phyloP scores from a whole-genome alignment of 1,140 invertebrate species.

The Choristoneura fumiferana region DNA sequence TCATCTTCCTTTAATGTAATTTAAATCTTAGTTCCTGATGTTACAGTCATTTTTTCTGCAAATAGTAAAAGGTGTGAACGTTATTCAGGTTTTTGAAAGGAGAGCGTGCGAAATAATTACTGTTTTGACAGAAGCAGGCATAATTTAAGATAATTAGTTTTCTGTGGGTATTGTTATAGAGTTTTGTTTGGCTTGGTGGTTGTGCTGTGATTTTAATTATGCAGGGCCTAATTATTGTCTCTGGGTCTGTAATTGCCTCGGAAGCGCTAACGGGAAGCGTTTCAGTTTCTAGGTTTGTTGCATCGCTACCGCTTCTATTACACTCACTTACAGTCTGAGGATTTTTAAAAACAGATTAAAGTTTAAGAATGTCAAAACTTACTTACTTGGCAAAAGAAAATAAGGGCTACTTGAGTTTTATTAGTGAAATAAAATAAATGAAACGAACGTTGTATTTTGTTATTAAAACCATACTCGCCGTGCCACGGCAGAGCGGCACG shows the following conservation, averaged over 20 bases:
- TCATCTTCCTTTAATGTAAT: not conserved
- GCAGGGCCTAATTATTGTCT: slow-evolving; percentile 17
- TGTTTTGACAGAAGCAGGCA: slow-evolving; percentile 41
- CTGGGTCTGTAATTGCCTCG: slow-evolving; percentile 4
- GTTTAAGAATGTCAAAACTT: no score
- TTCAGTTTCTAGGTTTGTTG: slow-evolving; percentile 13
- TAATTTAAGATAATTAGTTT: not conserved
- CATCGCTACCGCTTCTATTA: not conserved
- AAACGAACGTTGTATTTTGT: no score
- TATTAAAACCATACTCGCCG: no score
- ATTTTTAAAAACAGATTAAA: no score
- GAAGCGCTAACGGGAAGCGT: slow-evolving; percentile 3
- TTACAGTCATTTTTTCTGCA: slow-evolving; percentile 1
- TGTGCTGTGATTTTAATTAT: slow-evolving; percentile 4
- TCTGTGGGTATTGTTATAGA: not conserved
- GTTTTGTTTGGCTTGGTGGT: not conserved
- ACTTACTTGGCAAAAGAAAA: no score
- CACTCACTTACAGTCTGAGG: not conserved
- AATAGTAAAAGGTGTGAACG: slow-evolving; percentile 10
- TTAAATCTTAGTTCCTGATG: not conserved
- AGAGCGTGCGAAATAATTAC: slow-evolving; percentile 50
- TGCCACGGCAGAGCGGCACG: no score
- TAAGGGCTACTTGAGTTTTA: no score
- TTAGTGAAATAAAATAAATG: no score
- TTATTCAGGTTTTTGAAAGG: slow-evolving; percentile 33